Percentiles rank a stretch among this genome's conserved stretches.
Conservation (phyloP, 2,113 vertebrate genomes). For the Gracilinanus agilis region DNA sequence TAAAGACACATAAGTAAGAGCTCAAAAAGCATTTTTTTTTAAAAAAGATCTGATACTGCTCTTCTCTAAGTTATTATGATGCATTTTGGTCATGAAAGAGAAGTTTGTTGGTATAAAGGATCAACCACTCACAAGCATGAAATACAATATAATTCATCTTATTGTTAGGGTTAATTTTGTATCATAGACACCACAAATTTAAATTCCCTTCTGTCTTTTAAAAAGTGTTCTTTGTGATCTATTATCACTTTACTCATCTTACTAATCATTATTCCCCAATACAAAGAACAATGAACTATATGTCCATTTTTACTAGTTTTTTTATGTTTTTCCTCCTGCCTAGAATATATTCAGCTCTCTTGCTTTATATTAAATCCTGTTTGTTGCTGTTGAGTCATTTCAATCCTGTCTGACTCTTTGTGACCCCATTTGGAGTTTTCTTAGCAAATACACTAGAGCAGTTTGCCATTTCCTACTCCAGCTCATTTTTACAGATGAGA, state of each 20-base stretch:
- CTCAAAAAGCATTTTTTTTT: slow-evolving; percentile 48
- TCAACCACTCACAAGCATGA: slow-evolving; percentile 77
- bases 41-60: not conserved
- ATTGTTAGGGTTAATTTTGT: not conserved
- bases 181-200: not conserved
- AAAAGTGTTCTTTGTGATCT: not conserved
- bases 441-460: too few relatives aligned
- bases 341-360: not conserved
- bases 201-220: not conserved
- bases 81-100: slow-evolving; percentile 75
- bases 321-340: not conserved
- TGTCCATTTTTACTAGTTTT: not conserved
- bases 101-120: slow-evolving; percentile 80
- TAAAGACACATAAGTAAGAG: slow-evolving; percentile 37
- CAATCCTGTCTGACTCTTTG: too few relatives aligned
- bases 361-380: too few relatives aligned
- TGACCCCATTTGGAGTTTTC: too few relatives aligned
- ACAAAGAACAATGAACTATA: not conserved
- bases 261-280: not conserved
- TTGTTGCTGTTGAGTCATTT: too few relatives aligned
- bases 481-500: too few relatives aligned
- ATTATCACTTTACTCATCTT: not conserved
- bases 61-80: slow-evolving; percentile 55
- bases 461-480: too few relatives aligned
- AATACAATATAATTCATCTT: slow-evolving; percentile 29